Base-by-base conservation (phyloP, 2,888 invertebrate genomes). In the Polydrusus cervinus region DNA sequence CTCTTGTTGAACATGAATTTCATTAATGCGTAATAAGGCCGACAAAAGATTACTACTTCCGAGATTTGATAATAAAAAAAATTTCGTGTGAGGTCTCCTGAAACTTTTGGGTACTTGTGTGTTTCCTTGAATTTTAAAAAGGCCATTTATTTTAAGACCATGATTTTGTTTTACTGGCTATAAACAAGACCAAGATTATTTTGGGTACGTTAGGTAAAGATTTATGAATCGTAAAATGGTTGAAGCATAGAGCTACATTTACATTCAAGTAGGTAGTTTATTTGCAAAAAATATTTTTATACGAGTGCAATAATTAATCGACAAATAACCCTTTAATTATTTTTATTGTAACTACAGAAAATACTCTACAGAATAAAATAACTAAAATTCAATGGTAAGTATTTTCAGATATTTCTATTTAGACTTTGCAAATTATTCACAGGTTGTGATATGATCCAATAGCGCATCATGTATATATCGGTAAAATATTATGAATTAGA, bases 41-140 rank as follows among this genome's bases (percentile, higher is more conserved):
- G 57, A 34, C 57, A 57, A 57, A 57, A 34, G 57, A 10, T 57
- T 11, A 25, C 55, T 14, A 57, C 38, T 38, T 57, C 57, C 57
- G 34, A 57, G 57, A 57, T 57, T 57, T 57, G 14, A 38, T 57
- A 57, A 57, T 57, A 57, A 57, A 57, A 57, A 34, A 38, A 57
- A 57, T 38, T 57, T 34, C 14, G 34, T 57, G 57, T 57, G 57
- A 38, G 57, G 57, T 57, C 57, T 30, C 6, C 9, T 30, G n/a
- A 55, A 14, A 55, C 55, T 34, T 57, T 55, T 34, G 1, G 30
- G 30, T 55, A 55, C 30, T 34, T n/a, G n/a, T 16, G 11, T 38
- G 38, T 34, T 57, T 57, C 38, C 57, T 57, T 57, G 57, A 57
- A 57, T 57, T 38, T 57, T 57, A 57, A 57, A 57, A 34, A 57